A percentile compares a stretch with the other conserved stretches of the same genome.
These are phyloP conservation scores for Trachymyrmex septentrionalis DNA, from an alignment of 1,140 invertebrate genomes.

Conservation along the genomic window DNA sequence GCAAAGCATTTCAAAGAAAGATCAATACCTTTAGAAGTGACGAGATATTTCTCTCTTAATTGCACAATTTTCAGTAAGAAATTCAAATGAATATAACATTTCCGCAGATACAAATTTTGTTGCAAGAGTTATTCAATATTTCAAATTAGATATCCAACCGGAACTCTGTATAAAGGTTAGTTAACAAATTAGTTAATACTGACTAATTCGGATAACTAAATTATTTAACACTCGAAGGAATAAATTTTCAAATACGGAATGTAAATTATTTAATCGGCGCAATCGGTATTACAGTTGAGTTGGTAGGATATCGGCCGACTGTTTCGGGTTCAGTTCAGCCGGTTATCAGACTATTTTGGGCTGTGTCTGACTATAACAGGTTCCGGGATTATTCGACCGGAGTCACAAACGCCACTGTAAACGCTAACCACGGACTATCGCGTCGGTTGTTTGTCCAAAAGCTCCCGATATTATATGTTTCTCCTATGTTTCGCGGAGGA, in stretches of 20 bases:
- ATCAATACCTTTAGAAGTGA: conserved; percentile 29
- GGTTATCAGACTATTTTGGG: conserved; percentile 25
- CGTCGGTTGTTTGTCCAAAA: conserved; percentile 31
- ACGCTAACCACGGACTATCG: conserved; percentile 48
- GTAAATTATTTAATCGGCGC: conserved; percentile 24
- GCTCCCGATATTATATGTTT: conserved; percentile 44
- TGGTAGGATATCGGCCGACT: conserved; percentile 8
- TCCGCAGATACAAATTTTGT: no score
- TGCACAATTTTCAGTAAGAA: not conserved
- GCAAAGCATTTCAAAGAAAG: conserved; percentile 12
- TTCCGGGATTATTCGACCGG: conserved; percentile 43
- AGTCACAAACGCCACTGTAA: conserved; percentile 56
- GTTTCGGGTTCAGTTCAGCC: conserved; percentile 20
- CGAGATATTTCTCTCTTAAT: not conserved
- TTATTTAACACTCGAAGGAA: not conserved
- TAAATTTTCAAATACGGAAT: not conserved
- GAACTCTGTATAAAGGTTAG: not conserved
- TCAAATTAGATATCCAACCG: not conserved
- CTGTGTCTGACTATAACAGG: conserved; percentile 22
- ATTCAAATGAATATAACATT: not conserved
- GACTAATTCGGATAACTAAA: not conserved
- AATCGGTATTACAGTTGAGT: conserved; percentile 14
- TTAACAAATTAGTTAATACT: not conserved
- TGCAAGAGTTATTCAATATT: not conserved
- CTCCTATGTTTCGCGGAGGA: conserved; percentile 22